These are phyloP conservation scores for Drosophila bocqueti DNA, from an alignment of 1,140 invertebrate genomes.

Conservation along the genomic window DNA sequence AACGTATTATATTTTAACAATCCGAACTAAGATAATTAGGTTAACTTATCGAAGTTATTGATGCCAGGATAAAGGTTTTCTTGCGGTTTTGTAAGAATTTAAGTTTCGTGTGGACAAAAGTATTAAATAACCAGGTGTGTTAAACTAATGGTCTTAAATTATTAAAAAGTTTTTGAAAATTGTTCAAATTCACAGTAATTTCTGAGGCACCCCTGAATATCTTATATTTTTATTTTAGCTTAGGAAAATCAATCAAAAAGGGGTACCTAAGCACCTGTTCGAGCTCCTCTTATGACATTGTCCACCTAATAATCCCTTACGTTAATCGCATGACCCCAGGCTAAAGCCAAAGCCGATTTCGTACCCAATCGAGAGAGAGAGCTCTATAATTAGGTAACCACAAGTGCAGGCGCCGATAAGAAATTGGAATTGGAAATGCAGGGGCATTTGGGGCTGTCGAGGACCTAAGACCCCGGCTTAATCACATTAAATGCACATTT, in stretches of 20 bases:
- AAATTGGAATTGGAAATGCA: slow-evolving; percentile 45
- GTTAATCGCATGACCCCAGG: slow-evolving; percentile 37
- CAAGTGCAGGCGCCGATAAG: slow-evolving; percentile 49
- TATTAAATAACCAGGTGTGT: too few relatives aligned
- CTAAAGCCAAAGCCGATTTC: neutral
- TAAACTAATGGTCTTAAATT: too few relatives aligned
- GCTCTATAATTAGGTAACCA: slow-evolving; percentile 39
- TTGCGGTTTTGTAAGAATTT: too few relatives aligned
- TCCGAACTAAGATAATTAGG: too few relatives aligned
- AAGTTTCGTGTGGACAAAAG: too few relatives aligned
- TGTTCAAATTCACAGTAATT: too few relatives aligned
- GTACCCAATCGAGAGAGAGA: neutral
- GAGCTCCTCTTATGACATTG: too few relatives aligned
- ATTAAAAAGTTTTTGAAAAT: too few relatives aligned
- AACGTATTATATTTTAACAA: neutral
- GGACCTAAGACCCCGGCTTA: slow-evolving; percentile 52
- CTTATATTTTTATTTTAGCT: too few relatives aligned
- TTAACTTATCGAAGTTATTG: neutral
- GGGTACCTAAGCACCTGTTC: too few relatives aligned
- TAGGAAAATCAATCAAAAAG: neutral
- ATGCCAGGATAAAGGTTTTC: too few relatives aligned
- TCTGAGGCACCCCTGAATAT: neutral
- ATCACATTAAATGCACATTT: slow-evolving; percentile 75
- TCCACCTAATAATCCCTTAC: too few relatives aligned
- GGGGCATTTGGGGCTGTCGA: slow-evolving; percentile 5